These are phyloP conservation scores for Hyphantria cunea DNA, from an alignment of 1,140 invertebrate genomes.

Conservation along the genomic window DNA sequence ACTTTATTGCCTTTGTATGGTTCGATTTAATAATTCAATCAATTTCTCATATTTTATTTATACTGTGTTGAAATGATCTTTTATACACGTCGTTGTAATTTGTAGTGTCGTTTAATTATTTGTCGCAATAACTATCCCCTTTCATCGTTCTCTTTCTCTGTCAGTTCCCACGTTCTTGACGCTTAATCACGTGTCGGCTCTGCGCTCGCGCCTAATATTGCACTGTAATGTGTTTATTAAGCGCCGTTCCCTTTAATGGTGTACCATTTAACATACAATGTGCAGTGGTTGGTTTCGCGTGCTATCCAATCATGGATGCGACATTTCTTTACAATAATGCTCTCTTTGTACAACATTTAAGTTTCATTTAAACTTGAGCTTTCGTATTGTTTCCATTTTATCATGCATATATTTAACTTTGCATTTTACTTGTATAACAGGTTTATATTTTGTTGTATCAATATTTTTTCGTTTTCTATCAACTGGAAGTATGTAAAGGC, in stretches of 20 bases:
- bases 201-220: conserved; percentile 72
- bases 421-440: no score
- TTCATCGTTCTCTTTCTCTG: conserved; percentile 44
- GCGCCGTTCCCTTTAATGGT: conserved; percentile 74
- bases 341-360: conserved; percentile 36
- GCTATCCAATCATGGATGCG: conserved; percentile 51
- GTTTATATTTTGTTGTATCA: no score
- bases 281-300: conserved; percentile 65
- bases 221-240: conserved; percentile 79
- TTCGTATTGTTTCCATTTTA: no score
- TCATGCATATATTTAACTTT: no score
- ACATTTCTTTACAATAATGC: conserved; percentile 40
- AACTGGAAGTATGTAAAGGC: not conserved
- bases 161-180: conserved; percentile 71
- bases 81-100: conserved; percentile 10
- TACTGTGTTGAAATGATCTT: conserved; percentile 10
- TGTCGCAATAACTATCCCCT: conserved; percentile 36
- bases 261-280: conserved; percentile 74
- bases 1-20: conserved; percentile 44
- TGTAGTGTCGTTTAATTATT: conserved; percentile 32
- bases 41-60: conserved; percentile 14
- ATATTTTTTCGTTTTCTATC: no score
- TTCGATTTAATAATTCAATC: conserved; percentile 46
- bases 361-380: conserved; percentile 21
- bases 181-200: conserved; percentile 62